Evolutionary conservation across 1,140 invertebrate species (phyloP).

Genomic region (Belonocnema kinseyi): DNA sequence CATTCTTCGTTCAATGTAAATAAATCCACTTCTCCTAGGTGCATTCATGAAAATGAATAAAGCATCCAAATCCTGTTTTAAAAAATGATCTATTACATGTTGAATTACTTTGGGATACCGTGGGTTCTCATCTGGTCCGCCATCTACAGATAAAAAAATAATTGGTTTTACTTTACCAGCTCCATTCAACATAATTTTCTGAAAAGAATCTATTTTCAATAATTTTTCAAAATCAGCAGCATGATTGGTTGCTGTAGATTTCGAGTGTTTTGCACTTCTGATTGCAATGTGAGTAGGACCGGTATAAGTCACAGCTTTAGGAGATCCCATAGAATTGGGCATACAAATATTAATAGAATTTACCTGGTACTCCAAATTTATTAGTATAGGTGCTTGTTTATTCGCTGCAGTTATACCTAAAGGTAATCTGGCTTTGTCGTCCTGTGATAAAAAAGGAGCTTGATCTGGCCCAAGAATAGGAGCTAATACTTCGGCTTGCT

Average conservation of each 20-base stretch:
- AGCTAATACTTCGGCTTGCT: not conserved
- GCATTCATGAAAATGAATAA: constrained; percentile 70
- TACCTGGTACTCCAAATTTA: constrained; percentile 65
- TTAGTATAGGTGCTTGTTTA: constrained; percentile 62
- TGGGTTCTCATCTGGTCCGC: constrained; percentile 47
- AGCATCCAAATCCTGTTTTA: constrained; percentile 59
- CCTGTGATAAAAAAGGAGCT: constrained; percentile 36
- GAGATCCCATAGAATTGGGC: too few species aligned
- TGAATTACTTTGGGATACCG: constrained; percentile 65
- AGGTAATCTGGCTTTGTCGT: constrained; percentile 68
- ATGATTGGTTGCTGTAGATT: constrained; percentile 46
- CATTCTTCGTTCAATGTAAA: constrained; percentile 60
- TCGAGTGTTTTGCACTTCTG: constrained; percentile 60
- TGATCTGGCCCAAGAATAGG: not conserved
- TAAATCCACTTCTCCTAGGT: constrained; percentile 61
- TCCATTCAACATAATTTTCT: constrained; percentile 43
- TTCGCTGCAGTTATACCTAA: constrained; percentile 71
- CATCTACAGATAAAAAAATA: constrained; percentile 36
- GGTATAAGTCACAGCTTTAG: constrained; percentile 60
- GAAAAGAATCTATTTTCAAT: constrained; percentile 41
- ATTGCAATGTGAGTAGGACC: constrained; percentile 72
- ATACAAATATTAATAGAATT: too few species aligned
- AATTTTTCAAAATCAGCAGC: not conserved
- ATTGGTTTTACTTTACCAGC: constrained; percentile 43
- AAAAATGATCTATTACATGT: constrained; percentile 60